Evolutionary conservation across 1,140 invertebrate genomes (phyloP).

Genomic region (Solenopsis fugax): DNA sequence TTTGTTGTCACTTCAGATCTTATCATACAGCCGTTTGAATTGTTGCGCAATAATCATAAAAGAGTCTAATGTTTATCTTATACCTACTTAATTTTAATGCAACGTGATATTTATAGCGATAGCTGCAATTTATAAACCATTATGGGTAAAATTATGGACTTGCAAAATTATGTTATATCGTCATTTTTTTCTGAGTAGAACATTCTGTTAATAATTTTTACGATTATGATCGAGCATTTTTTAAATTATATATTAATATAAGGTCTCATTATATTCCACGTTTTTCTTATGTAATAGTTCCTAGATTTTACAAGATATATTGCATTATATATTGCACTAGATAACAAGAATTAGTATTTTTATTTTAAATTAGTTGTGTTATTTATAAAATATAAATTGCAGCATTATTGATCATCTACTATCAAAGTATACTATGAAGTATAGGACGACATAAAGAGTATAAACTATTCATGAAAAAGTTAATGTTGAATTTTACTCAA

Average conservation of each 20-base stretch:
- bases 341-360: neutral
- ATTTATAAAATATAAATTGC: constrained; percentile 30
- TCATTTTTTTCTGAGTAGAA: neutral
- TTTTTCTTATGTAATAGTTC: constrained; percentile 23
- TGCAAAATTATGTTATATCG: neutral
- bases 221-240: neutral
- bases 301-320: neutral
- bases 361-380: neutral
- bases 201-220: neutral
- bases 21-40: constrained; percentile 10
- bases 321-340: constrained; percentile 2
- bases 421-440: neutral
- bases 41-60: constrained; percentile 7
- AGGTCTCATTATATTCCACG: neutral
- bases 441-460: constrained; percentile 3
- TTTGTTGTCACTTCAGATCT: constrained; percentile 27
- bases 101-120: constrained; percentile 15
- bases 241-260: constrained; percentile 4
- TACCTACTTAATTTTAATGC: constrained; percentile 2
- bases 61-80: neutral
- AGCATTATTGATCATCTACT: neutral
- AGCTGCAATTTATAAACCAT: constrained; percentile 11
- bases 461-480: neutral
- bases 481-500: constrained; percentile 22
- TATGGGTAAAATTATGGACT: neutral